A percentile compares a stretch with the other conserved stretches of the same genome.
Conservation (phyloP, 2,113 vertebrate species). For the Procapra przewalskii region DNA sequence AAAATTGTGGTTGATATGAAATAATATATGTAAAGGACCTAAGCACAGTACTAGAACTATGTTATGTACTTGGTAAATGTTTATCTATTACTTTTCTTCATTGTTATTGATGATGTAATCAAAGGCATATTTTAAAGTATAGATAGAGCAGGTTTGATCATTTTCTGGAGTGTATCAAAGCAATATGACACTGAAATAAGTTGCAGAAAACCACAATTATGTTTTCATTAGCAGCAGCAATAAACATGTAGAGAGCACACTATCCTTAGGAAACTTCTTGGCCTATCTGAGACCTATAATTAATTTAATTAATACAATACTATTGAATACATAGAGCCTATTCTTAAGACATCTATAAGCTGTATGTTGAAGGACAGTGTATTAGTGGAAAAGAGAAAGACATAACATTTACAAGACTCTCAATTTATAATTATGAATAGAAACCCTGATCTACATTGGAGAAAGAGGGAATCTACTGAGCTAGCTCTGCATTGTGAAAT, state of each 20-base stretch:
- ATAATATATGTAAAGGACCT: not conserved
- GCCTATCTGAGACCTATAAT: not conserved
- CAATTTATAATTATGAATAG: not conserved
- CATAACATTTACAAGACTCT: not conserved
- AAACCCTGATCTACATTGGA: not conserved
- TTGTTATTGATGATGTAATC: not conserved
- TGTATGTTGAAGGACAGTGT: not conserved
- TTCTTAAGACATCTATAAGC: not conserved
- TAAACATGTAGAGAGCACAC: not conserved
- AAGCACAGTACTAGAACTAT: not conserved
- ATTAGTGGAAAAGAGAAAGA: not conserved
- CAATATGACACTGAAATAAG: not conserved
- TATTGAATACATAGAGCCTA: not conserved
- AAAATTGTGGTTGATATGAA: not conserved
- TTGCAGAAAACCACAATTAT: not conserved
- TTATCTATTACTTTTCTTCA: not conserved
- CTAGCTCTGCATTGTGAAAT: not conserved
- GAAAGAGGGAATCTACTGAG: not conserved
- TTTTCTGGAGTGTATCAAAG: not conserved
- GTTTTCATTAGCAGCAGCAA: not conserved
- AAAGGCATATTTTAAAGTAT: not conserved
- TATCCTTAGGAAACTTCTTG: not conserved
- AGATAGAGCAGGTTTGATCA: not conserved
- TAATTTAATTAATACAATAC: not conserved
- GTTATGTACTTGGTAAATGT: not conserved